Evolutionary conservation across 2,888 invertebrate species (phyloP), one percentile per base, ranked within the genome.

Genomic region (Timema podura): DNA sequence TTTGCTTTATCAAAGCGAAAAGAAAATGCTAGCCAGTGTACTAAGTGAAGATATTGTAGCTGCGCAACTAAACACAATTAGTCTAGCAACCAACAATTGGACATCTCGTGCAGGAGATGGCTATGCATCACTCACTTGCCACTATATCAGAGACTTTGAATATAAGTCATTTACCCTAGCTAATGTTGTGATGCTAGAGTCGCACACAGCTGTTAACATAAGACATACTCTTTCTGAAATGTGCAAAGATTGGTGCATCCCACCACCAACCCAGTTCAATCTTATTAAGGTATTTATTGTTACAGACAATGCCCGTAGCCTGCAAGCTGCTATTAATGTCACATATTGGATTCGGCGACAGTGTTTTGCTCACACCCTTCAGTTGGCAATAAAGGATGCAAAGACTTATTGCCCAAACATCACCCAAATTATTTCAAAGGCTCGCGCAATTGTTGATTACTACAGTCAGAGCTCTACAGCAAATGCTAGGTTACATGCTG

Each of bases 361-460:
- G 9, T 59, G 59, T 44, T 59, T 59, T 59, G 59, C 59, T 59
- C 59, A 59, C 11, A 59, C 59, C 8, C 11, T 59, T 16, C 16
- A 59, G 15, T 44, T 59, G 59, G 59, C 59, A 59, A 59, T 59
- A 15, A 5, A 15, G 16, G 16, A 11, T 59, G 59, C 59, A 16
- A 59, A 59, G 44, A 11, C 7, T 6, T 5, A 59, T 16, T 44
- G 7, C 16, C 15, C 59, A 44, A 59, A 59, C 16, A 16, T 57
- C n/a, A 57, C n/a, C 16, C 57, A 57, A 57, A n/a, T 57, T n/a
- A 7, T 57, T 57, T 59, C 59, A 16, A 59, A 59, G 15, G 16
- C 9, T 6, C 16, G 16, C 16, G 44, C 5, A 8, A 59, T 59
- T 59, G 59, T 59, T 59, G 59, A 16, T 10, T 44, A 5, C 11